Percentiles rank a stretch among this genome's conserved stretches.
phyloP scores from a whole-genome alignment of 2,797 vertebrate species.

The Falco columbarius region DNA sequence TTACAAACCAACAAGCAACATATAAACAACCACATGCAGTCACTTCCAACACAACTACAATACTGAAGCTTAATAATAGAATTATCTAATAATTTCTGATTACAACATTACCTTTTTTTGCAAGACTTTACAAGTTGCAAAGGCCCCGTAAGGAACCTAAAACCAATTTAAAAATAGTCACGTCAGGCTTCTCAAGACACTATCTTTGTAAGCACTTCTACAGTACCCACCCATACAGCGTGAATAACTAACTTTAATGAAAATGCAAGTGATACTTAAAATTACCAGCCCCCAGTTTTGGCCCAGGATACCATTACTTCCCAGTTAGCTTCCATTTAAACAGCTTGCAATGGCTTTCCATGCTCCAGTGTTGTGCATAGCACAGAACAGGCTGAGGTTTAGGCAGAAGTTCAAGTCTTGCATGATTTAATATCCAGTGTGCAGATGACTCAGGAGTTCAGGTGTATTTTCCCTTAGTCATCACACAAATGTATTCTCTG shows the following conservation, averaged over 20 bases:
- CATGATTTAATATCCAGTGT: neutral
- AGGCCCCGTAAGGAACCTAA: conserved; percentile 88
- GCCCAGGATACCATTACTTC: neutral
- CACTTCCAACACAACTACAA: neutral
- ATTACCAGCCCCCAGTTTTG: neutral
- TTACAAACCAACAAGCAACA: neutral
- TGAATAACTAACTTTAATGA: neutral
- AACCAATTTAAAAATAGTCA: neutral
- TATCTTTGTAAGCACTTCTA: neutral
- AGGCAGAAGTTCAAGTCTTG: neutral
- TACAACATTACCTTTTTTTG: conserved; percentile 91
- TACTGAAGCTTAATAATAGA: neutral
- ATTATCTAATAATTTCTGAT: neutral
- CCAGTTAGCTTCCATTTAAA: neutral
- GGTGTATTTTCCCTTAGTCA: neutral
- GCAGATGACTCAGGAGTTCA: neutral
- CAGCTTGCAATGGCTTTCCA: neutral
- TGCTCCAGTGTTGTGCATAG: neutral
- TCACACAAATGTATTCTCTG: neutral
- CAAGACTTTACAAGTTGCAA: conserved; percentile 92
- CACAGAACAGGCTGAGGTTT: neutral
- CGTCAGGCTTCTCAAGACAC: neutral
- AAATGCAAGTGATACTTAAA: neutral
- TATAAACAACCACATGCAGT: neutral
- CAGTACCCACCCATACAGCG: neutral